Conservation (phyloP, 2,888 invertebrate species). For the Drosophila picticornis region DNA sequence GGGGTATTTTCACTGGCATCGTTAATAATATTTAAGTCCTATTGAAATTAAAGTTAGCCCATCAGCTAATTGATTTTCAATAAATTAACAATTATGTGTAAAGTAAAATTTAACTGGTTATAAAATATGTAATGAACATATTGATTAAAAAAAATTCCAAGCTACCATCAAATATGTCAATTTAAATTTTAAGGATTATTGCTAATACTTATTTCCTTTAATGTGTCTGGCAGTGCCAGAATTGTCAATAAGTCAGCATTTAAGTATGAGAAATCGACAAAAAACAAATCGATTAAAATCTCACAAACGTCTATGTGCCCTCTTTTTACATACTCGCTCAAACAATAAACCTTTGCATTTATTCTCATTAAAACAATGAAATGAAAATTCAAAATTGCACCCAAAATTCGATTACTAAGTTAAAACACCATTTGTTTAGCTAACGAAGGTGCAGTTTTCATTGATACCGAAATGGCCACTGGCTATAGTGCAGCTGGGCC, state of each 20-base stretch:
- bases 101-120: neutral
- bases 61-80: neutral
- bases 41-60: neutral
- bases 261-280: too few relatives aligned
- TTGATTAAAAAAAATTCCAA: neutral
- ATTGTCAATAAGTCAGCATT: too few relatives aligned
- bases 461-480: slow-evolving; percentile 7
- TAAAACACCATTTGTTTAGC: slow-evolving; percentile 8
- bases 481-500: neutral
- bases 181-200: neutral
- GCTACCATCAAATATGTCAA: neutral
- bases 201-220: too few relatives aligned
- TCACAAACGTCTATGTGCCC: neutral
- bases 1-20: slow-evolving; percentile 13
- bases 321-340: too few relatives aligned
- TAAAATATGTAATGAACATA: neutral
- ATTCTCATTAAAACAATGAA: slow-evolving; percentile 18
- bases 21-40: neutral
- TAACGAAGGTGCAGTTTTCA: neutral
- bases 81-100: neutral
- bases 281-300: too few relatives aligned
- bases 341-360: neutral
- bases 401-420: slow-evolving; percentile 34
- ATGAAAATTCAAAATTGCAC: slow-evolving; percentile 22
- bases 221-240: too few relatives aligned